Base-by-base conservation (phyloP, 2,113 vertebrate species). In the Chaetura pelagica region DNA sequence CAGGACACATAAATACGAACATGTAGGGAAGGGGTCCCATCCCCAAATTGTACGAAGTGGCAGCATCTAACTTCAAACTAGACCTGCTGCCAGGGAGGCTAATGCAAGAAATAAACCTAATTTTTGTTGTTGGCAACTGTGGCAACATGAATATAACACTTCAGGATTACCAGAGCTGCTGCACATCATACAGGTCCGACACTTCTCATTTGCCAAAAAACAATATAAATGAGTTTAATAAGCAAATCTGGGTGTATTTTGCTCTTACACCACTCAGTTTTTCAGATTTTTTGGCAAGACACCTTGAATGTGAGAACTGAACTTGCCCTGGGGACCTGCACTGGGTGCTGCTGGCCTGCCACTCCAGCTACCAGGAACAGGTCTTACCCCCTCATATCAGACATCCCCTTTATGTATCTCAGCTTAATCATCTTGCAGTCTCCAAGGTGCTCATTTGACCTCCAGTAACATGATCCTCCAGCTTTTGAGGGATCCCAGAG, bases 271-370 rank as follows among this genome's bases (percentile, higher is more conserved):
- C 13, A 55, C 14, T 30, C 16, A 19, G 44, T 73, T 49, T 32
- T 68, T 32, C 29, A 54, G 10, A 21, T 21, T 49, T 16, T 22
- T 12, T 54, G 42, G 48, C 4, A 7, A 51, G 26, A 20, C 8
- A 27, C 7, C 18, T 72, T 30, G 32, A 51, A 66, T 1, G 2
- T 19, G 7, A 55, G 26, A 0, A 0, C 19, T 8, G 10, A 71
- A 9, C 17, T 29, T 69, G 24, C 26, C n/a, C 16, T 49, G 40
- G 23, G 19, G 9, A 54, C 7, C 20, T 40, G 14, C 5, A 17
- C 15, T 7, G 3, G 9, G 12, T 29, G 20, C 34, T 1, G 5
- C 9, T 55, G 13, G 13, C 34, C n/a, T 44, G 8, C 6, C 12
- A 4, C 10, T n/a, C 27, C 59, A 62, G 15, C 32, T 51, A 35